These are phyloP conservation scores for Drosophila arawakana DNA, from an alignment of 1,140 invertebrate genomes.

Conservation along the genomic window DNA sequence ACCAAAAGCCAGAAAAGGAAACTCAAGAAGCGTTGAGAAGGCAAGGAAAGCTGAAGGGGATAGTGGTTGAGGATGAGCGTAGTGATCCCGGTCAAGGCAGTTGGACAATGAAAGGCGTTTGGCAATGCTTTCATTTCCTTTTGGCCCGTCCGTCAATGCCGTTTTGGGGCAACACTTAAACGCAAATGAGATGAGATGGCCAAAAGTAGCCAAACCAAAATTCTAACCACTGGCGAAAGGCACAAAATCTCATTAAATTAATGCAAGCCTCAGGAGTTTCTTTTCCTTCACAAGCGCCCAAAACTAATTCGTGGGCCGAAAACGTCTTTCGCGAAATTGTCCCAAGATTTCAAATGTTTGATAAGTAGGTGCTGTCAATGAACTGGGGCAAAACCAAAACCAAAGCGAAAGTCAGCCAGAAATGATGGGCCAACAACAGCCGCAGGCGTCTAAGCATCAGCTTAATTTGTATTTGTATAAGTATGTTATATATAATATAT, in stretches of 20 bases:
- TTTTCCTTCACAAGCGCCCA: conserved; percentile 9
- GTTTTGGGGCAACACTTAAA: conserved; percentile 57
- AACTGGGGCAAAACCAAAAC: conserved; percentile 17
- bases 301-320: conserved; percentile 60
- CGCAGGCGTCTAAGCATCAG: conserved; percentile 23
- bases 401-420: conserved; percentile 1
- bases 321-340: conserved; percentile 58
- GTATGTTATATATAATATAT: too few relatives aligned
- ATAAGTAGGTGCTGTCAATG: conserved; percentile 34
- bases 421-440: conserved; percentile 20
- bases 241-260: conserved; percentile 79
- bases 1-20: conserved; percentile 18
- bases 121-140: conserved; percentile 57
- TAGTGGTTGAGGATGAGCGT: neutral
- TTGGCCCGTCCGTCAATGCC: conserved; percentile 40
- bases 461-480: conserved; percentile 35
- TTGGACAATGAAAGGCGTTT: conserved; percentile 59
- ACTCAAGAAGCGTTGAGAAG: neutral
- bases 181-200: conserved; percentile 54
- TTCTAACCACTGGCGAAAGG: conserved; percentile 51
- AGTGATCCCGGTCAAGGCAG: neutral
- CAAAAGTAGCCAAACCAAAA: conserved; percentile 52
- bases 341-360: conserved; percentile 59
- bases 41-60: too few relatives aligned
- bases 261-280: conserved; percentile 74